These are phyloP conservation scores for Balaeniceps rex DNA, from an alignment of 2,113 vertebrate genomes.

Conservation along the genomic window DNA sequence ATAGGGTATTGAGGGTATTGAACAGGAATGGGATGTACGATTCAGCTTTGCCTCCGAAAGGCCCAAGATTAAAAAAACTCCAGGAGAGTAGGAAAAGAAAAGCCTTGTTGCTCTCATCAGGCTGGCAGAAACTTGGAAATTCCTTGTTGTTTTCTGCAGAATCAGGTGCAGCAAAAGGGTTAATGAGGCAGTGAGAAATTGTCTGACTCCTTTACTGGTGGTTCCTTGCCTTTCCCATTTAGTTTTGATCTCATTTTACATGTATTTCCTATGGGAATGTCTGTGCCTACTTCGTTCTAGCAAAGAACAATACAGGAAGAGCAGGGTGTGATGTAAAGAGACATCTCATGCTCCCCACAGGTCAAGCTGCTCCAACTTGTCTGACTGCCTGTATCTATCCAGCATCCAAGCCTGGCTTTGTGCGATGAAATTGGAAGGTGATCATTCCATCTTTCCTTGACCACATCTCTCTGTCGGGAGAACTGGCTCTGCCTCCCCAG, in stretches of 20 bases:
- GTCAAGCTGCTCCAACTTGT: slow-evolving; percentile 57
- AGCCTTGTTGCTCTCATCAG: background rate
- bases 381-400: slow-evolving; percentile 41
- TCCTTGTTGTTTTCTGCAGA: background rate
- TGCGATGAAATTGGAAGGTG: background rate
- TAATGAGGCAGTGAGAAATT: background rate
- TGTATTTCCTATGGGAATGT: background rate
- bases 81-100: background rate
- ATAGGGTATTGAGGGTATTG: background rate
- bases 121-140: background rate
- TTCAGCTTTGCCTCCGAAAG: background rate
- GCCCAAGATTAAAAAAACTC: background rate
- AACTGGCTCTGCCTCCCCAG: background rate
- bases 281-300: background rate
- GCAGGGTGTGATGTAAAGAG: slow-evolving; percentile 35
- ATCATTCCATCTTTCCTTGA: background rate
- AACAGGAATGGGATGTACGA: background rate
- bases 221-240: background rate
- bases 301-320: slow-evolving; percentile 11
- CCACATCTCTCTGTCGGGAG: background rate
- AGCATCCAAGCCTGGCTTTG: background rate
- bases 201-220: background rate
- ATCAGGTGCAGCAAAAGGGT: background rate
- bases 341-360: slow-evolving; percentile 7
- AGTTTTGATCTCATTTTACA: background rate